Base-by-base conservation (phyloP, 2,888 invertebrate genomes). In the Plagodis pulveraria region DNA sequence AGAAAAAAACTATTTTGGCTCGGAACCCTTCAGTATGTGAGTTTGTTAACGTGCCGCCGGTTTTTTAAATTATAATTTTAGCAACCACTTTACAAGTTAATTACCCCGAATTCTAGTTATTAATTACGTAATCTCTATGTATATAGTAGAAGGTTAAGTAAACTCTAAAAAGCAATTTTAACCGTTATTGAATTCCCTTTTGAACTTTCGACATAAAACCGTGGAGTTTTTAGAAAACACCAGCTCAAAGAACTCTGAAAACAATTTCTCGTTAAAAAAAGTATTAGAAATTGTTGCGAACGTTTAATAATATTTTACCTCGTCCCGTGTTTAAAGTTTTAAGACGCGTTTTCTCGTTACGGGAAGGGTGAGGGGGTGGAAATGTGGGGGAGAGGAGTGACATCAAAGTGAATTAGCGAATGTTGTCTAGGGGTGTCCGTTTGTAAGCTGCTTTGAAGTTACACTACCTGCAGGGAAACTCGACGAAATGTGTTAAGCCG, bases 361-460 rank as follows among this genome's bases (percentile, higher is more conserved):
- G 69, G 69, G 66, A 67, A 65, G 74, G 68, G 71, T 69, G 67
- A 73, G 71, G 71, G 63, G 67, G 68, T 56, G 54, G 49, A 65
- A 67, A 59, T 60, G 68, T 71, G 75, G 74, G 75, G 69, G 73
- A 69, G 78, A 77, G 82, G 86, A 85, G 81, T 75, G 80, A 91
- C 89, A 91, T 92, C 91, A 92, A 92, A 92, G 91, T 85, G 90
- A 92, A 91, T 92, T 91, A 92, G 86, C 88, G 87, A 90, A 88
- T 89, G 91, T 91, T 91, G 90, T 91, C 89, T 90, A 84, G 86
- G 90, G 90, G 91, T 87, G 89, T 89, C 89, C 88, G 88, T 82
- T 87, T 87, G 88, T 90, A 84, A 88, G 86, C 87, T 80, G 86
- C 90, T 92, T 91, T 92, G 91, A 91, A 87, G 88, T 89, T 81